Base-by-base conservation (phyloP, 1,140 invertebrate genomes). In the Orchestia grillus region DNA sequence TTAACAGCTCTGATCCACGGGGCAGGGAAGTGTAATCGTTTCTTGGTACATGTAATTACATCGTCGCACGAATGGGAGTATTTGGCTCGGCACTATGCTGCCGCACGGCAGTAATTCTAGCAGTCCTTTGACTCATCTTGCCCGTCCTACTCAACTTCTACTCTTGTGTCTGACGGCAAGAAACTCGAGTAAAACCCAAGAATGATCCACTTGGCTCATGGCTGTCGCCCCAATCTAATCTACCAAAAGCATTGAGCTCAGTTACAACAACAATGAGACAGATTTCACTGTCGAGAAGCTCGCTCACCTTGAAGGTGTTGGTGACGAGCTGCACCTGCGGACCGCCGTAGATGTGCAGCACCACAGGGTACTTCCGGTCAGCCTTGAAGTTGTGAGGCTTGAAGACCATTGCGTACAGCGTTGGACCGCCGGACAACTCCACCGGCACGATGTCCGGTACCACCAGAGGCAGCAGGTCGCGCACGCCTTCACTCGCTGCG, bases 261-360 rank as follows among this genome's bases (percentile, higher is more conserved):
- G 62, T 77, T 77, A 36, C 1, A 77, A 77, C 3, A 23, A 45
- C 0, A n/a, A n/a, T n/a, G n/a, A n/a, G 92, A 8, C 44, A 45
- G 92, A 11, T 47, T 6, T 53, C 47, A 19, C 47, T 19, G 6
- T 53, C 47, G 97, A 62, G 36, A 4, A 92, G 45, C 97, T 97
- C 97, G 45, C 97, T 97, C 97, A 99, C 99, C 98, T 99, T 99
- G 97, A 99, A 99, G 43, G 98, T 98, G 97, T 99, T 99, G 57
- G 99, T 99, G 77, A 99, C 99, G 57, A 99, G 98, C 98, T 99
- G 99, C 44, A 99, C 99, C 97, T 99, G 99, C 0, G 99, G 99
- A 36, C 99, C 99, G 44, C 99, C 99, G 97, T 99, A 99, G 41
- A 99, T 98, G 97, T 99, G 99, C 40, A 99, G 98, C 96, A 99